Evolutionary conservation across 1,140 invertebrate genomes (phyloP).

Genomic region (Aradophagus sp.): DNA sequence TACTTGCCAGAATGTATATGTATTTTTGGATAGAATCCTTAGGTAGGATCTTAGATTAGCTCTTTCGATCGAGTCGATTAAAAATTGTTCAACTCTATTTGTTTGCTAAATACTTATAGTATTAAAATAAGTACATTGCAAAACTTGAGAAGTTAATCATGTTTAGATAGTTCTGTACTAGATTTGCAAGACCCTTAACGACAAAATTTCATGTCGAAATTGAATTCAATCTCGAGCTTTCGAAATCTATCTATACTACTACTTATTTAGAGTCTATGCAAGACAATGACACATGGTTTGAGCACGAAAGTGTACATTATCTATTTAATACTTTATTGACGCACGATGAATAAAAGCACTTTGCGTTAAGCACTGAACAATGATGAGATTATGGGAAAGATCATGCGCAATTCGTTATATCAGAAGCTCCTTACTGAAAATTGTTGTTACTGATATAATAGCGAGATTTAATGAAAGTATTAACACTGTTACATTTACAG

Average conservation of each 20-base stretch:
- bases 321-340: constrained; percentile 35
- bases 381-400: constrained; percentile 25
- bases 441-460: constrained; percentile 1
- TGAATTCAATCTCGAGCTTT: constrained; percentile 14
- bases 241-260: constrained; percentile 27
- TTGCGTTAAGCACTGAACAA: constrained; percentile 29
- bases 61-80: no score
- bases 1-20: no score
- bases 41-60: no score
- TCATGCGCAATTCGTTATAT: constrained; percentile 37
- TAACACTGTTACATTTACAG: no score
- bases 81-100: no score
- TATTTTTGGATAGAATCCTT: no score
- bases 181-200: no score
- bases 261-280: constrained; percentile 32
- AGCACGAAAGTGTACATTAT: constrained; percentile 45
- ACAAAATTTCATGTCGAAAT: constrained; percentile 11
- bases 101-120: no score
- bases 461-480: neutral
- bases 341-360: constrained; percentile 49
- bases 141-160: no score
- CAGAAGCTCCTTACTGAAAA: no score
- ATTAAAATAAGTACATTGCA: no score
- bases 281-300: constrained; percentile 37
- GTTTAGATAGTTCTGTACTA: no score